These are phyloP conservation scores for Leptodactylus fuscus DNA, from an alignment of 2,113 vertebrate genomes.

Conservation along the genomic window DNA sequence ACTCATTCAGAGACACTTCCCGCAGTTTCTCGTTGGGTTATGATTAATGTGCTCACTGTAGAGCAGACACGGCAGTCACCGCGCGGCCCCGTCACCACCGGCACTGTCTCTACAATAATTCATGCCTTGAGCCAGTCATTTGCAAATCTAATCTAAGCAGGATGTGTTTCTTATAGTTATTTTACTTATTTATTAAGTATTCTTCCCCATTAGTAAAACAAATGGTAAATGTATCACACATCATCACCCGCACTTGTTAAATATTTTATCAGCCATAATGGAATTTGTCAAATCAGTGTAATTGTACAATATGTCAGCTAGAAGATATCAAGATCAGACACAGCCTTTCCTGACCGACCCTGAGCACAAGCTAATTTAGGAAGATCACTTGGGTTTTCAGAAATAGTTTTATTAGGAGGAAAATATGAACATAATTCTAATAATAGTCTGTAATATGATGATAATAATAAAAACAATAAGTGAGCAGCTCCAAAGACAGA, in stretches of 20 bases:
- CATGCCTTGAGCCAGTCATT: conserved; percentile 86
- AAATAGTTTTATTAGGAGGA: neutral
- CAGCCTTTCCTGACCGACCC: conserved; percentile 77
- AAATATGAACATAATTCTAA: neutral
- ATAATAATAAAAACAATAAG: too few relatives aligned
- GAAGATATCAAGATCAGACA: conserved; percentile 80
- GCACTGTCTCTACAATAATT: conserved; percentile 83
- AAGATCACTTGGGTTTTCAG: neutral
- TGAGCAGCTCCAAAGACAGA: too few relatives aligned
- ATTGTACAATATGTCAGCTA: conserved; percentile 97
- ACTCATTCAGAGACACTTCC: conserved; percentile 88
- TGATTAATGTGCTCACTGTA: conserved; percentile 89
- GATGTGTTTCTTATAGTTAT: conserved; percentile 72
- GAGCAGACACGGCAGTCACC: conserved; percentile 85
- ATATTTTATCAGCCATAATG: conserved; percentile 99
- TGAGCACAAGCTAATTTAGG: neutral
- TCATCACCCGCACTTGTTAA: conserved; percentile 95
- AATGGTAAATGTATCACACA: conserved; percentile 89
- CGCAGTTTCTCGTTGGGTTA: conserved; percentile 78
- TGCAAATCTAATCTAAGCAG: conserved; percentile 92
- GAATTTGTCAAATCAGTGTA: conserved; percentile 98
- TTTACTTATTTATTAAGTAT: conserved; percentile 75
- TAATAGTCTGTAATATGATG: too few relatives aligned
- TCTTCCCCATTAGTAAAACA: conserved; percentile 88
- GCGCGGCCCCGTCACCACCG: conserved; percentile 78